Evolutionary conservation across 2,797 vertebrate species (phyloP), one percentile per base, ranked within the genome.

Genomic region (Enteromius viviparus): DNA sequence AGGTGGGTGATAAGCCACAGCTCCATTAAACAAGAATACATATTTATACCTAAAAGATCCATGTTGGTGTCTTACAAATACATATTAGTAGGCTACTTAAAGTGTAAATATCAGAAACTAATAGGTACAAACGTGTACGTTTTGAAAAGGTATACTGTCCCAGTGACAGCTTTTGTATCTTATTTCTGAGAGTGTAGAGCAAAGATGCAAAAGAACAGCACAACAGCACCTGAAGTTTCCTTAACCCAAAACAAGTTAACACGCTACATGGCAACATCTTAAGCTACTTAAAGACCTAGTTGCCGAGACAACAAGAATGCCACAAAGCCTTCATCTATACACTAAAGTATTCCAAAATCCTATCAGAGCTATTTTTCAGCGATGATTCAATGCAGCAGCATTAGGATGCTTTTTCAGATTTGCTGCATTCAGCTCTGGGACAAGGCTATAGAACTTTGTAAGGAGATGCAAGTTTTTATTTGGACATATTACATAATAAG

Each of bases 201-300:
- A 45, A 45, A 26, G 17, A 21, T 34, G 65, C 15, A 53, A 55
- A 37, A 55, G 26, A 49, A 69, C 62, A 8, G 26, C 32, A 40
- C 64, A 53, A 8, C 10, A 21, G 12, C 37, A 19, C 26, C 6
- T 49, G 26, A 75, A 26, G 74, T 79, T 80, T 62, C 37, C 34
- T 80, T 62, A 80, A 5, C n/a, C 26, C 17, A 29, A 76, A 76
- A 82, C 7, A 75, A 76, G 58, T 64, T 68, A 76, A 82, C 7
- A 66, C 68, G 60, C 49, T 68, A 11, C 49, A 26, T 21, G 6
- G 3, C 15, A 68, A 34, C 26, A 77, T 40, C 49, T 60, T 76
- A 69, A 69, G 26, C 74, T 76, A 55, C 21, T 58, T 66, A 82
- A 40, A 21, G 34, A 45, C 69, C 23, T 23, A 75, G 74, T 83